Percentiles rank a stretch among this genome's conserved stretches.
phyloP scores from a whole-genome alignment of 1,140 invertebrate genomes.

The Amphibalanus amphitrite region DNA sequence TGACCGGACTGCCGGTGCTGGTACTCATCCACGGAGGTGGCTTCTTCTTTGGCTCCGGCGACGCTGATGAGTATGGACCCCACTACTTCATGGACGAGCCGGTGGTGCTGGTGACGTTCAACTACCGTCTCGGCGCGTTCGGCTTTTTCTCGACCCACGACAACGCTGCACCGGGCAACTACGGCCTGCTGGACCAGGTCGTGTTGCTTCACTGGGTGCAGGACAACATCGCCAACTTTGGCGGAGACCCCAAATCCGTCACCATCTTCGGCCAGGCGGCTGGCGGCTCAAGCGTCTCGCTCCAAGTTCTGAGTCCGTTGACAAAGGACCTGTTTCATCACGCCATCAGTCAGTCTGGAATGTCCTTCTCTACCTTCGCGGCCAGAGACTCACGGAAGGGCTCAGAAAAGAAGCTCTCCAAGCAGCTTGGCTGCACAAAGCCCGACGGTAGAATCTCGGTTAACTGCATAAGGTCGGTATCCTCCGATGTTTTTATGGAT shows the following conservation, averaged over 20 bases:
- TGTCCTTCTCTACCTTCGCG: neutral
- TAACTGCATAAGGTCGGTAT: neutral
- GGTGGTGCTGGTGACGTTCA: constrained; percentile 82
- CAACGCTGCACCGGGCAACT: constrained; percentile 63
- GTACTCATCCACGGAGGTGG: constrained; percentile 36
- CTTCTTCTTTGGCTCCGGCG: constrained; percentile 43
- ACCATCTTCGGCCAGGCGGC: constrained; percentile 51
- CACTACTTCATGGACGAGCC: constrained; percentile 65
- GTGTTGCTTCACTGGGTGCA: constrained; percentile 84
- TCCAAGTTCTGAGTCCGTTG: constrained; percentile 44
- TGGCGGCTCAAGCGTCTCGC: constrained; percentile 38
- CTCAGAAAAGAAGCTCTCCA: neutral
- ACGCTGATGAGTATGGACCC: constrained; percentile 53
- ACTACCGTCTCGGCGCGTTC: constrained; percentile 90
- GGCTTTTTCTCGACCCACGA: constrained; percentile 83
- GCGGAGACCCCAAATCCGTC: constrained; percentile 35
- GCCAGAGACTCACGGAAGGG: neutral
- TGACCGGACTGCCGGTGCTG: constrained; percentile 33
- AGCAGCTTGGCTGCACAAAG: neutral
- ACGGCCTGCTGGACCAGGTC: constrained; percentile 80
- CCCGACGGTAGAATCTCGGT: neutral
- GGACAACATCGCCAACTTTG: constrained; percentile 33
- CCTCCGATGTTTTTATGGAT: neutral
- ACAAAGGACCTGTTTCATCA: constrained; percentile 22
- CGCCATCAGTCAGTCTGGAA: constrained; percentile 18